Conservation (phyloP, 2,797 vertebrate genomes). For the Gorsachius magnificus region DNA sequence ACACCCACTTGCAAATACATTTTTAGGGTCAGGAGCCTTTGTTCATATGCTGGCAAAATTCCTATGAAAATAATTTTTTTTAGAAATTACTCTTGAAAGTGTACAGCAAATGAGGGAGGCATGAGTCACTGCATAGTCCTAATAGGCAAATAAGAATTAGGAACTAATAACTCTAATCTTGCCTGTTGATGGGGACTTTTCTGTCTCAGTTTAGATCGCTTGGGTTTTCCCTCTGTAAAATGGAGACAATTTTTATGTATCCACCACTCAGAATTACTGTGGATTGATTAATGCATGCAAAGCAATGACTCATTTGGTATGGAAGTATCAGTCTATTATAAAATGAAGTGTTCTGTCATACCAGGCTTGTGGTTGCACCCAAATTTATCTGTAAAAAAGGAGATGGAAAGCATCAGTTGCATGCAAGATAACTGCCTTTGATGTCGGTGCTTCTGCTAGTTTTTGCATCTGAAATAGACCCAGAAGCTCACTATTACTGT, state of each 20-base stretch:
- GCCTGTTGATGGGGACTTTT: neutral
- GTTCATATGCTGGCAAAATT: neutral
- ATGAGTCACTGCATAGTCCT: conserved; percentile 5
- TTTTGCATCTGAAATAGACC: neutral
- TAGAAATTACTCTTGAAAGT: conserved; percentile 7
- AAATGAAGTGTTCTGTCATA: conserved; percentile 20
- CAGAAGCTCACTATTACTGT: neutral
- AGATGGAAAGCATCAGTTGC: neutral
- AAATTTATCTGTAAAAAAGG: conserved; percentile 26
- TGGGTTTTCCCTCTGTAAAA: neutral
- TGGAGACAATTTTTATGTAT: conserved; percentile 1
- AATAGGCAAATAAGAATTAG: neutral
- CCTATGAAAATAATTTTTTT: neutral
- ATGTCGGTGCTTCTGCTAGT: neutral
- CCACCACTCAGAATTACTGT: neutral
- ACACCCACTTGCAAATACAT: conserved; percentile 19
- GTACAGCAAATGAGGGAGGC: neutral
- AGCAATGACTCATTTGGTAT: conserved; percentile 19
- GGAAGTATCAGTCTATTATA: neutral
- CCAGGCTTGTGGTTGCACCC: conserved; percentile 1
- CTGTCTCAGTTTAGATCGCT: neutral
- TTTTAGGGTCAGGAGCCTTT: conserved; percentile 29
- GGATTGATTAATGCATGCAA: conserved; percentile 35
- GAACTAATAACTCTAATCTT: neutral
- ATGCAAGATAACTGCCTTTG: neutral